Conservation (phyloP, 2,797 vertebrate species). For the Sebastolobus alascanus region DNA sequence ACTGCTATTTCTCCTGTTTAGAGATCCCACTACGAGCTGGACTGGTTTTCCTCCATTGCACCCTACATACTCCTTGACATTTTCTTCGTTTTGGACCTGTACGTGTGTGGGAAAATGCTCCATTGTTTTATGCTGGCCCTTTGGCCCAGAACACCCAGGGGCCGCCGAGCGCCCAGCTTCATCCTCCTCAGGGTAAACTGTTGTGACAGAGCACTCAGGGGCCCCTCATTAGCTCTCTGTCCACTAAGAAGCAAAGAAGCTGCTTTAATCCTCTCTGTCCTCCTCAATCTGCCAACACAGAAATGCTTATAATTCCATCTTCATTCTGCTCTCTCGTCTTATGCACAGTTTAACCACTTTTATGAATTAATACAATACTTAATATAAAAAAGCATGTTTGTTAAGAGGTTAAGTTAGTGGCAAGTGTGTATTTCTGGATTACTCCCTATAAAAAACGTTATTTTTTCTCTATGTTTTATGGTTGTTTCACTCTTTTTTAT, state of each 20-base stretch:
- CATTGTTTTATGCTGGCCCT: slow-evolving; percentile 72
- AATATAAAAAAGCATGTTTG: slow-evolving; percentile 7
- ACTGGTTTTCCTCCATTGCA: not conserved
- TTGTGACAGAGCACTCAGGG: slow-evolving; percentile 89
- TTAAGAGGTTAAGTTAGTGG: slow-evolving; percentile 9
- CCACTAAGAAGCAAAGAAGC: slow-evolving; percentile 90
- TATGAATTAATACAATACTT: slow-evolving; percentile 10
- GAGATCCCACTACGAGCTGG: not conserved
- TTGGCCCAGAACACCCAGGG: slow-evolving; percentile 63
- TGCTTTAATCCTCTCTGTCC: slow-evolving; percentile 92
- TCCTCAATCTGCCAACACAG: slow-evolving; percentile 87
- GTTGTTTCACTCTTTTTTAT: not conserved
- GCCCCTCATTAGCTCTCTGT: slow-evolving; percentile 95
- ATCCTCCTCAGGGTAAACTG: slow-evolving; percentile 89
- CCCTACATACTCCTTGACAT: not conserved
- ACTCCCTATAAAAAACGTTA: not conserved
- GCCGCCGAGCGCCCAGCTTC: slow-evolving; percentile 75
- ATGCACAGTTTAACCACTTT: slow-evolving; percentile 40
- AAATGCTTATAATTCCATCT: slow-evolving; percentile 82
- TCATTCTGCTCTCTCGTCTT: slow-evolving; percentile 47
- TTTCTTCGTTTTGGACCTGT: slow-evolving; percentile 28
- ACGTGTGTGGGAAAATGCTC: slow-evolving; percentile 70
- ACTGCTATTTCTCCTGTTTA: not conserved
- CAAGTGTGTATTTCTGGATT: not conserved
- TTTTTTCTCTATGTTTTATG: not conserved